Evolutionary conservation across 2,888 invertebrate genomes (phyloP), one percentile per base, ranked within the genome.

Genomic region (Galerucella nymphaeae): DNA sequence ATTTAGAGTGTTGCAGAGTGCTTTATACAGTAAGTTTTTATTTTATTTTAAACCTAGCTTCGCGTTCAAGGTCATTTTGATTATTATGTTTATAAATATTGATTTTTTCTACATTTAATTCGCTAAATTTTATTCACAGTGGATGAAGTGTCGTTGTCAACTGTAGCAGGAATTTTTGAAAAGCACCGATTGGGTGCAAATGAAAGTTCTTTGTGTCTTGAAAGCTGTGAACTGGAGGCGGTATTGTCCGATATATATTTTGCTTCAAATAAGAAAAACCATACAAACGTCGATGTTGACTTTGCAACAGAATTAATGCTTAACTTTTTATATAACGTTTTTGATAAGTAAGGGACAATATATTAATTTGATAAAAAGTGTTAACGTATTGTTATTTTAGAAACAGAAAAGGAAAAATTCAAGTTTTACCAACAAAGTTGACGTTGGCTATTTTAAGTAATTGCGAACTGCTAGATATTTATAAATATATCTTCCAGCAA

Each of bases 161-260:
- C 92, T 68, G 89, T 93, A 78, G 90, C 90, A 48, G 92, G 91
- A 63, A 92, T 94, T 38, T 93, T 94, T 82, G 90, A 92, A 66
- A 89, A 91, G 59, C 93, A 93, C 83, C 91, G 91, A 80, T 88
- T 93, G 14, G 91, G 92, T 71, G 86, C 91, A 0, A 92, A 91
- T 2, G 93, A 94, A 83, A 91, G 91, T 83, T 90, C 90, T 74
- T 87, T 93, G 18, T 89, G 89, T 38, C 85, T 94, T 55, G 92
- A 92, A 82, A 89, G 90, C 42, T 89, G 89, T 53, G 93, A 94
- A 83, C 84, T 94, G 23, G 93, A 93, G 82, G 91, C 91, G 61
- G 90, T 94, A 16, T 86, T 95, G 8, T 91, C 90, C 1, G 93
- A 94, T 81, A 92, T 94, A 75, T 93, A 91, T 83, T 93, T 92